Conservation (phyloP, 2,113 vertebrate genomes). For the Jacana jacana region DNA sequence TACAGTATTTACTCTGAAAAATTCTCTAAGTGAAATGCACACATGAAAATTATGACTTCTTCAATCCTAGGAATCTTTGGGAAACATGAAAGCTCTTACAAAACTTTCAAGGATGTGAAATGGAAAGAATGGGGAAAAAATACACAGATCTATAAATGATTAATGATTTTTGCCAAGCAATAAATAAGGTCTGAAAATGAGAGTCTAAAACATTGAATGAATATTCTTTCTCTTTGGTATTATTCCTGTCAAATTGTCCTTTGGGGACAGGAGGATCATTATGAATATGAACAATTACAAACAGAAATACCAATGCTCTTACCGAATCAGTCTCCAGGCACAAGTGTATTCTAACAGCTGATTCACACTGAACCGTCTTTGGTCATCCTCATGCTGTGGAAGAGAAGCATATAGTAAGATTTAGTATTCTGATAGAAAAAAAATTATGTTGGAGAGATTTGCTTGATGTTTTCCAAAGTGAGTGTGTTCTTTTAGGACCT, state of each 20-base stretch:
- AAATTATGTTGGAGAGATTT: neutral
- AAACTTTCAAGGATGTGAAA: neutral
- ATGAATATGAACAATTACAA: neutral
- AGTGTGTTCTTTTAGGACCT: neutral
- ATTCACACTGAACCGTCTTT: conserved; percentile 41
- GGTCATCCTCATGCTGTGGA: conserved; percentile 71
- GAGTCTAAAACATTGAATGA: neutral
- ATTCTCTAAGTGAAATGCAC: neutral
- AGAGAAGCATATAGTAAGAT: neutral
- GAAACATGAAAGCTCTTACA: neutral
- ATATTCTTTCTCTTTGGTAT: neutral
- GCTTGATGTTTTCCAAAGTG: conserved; percentile 12
- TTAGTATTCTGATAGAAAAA: neutral
- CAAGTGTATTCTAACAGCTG: conserved; percentile 50
- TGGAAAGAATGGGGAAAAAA: neutral
- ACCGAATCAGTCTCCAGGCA: conserved; percentile 67
- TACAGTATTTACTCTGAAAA: neutral
- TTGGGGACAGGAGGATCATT: neutral
- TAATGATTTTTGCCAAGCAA: neutral
- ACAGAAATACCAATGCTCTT: neutral
- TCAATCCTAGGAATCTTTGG: neutral
- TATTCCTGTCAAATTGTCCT: neutral
- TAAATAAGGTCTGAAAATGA: neutral
- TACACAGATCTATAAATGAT: neutral
- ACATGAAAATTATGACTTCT: neutral